These are phyloP conservation scores for Spodoptera litura DNA, from an alignment of 1,140 invertebrate species.

Conservation along the genomic window DNA sequence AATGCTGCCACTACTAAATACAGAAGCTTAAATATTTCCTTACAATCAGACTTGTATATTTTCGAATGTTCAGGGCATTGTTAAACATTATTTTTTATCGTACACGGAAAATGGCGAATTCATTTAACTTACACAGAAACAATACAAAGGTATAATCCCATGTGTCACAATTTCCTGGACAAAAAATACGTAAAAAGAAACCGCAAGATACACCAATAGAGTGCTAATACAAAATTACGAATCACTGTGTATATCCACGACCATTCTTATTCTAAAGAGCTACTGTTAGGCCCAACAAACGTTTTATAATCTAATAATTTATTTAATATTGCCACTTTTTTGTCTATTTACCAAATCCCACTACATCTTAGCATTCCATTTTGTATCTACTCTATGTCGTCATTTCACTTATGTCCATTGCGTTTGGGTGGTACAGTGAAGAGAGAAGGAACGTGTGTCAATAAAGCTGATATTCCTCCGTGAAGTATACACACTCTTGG, in stretches of 20 bases:
- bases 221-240: constrained; percentile 5
- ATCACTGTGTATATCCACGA: not conserved
- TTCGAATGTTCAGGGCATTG: not conserved
- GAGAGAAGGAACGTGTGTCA: constrained; percentile 88
- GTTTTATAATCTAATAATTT: too few relatives aligned
- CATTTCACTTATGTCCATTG: constrained; percentile 60
- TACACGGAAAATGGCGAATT: constrained; percentile 1
- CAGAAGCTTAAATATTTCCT: constrained; percentile 9
- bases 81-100: not conserved
- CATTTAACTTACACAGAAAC: too few relatives aligned
- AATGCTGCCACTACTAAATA: not conserved
- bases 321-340: not conserved
- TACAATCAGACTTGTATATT: constrained; percentile 20
- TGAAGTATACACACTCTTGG: constrained; percentile 90
- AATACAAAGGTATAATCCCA: not conserved
- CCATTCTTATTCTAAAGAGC: too few relatives aligned
- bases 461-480: constrained; percentile 90
- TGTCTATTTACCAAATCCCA: not conserved
- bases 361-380: not conserved
- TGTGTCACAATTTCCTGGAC: not conserved
- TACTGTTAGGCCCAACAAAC: too few relatives aligned
- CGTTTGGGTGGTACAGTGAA: constrained; percentile 69
- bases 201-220: constrained; percentile 5
- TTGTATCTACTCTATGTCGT: not conserved
- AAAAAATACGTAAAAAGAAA: constrained; percentile 7